A percentile compares a stretch with the other conserved stretches of the same genome.
These are phyloP conservation scores for Phthorimaea operculella DNA, from an alignment of 1,140 invertebrate genomes.

Conservation along the genomic window DNA sequence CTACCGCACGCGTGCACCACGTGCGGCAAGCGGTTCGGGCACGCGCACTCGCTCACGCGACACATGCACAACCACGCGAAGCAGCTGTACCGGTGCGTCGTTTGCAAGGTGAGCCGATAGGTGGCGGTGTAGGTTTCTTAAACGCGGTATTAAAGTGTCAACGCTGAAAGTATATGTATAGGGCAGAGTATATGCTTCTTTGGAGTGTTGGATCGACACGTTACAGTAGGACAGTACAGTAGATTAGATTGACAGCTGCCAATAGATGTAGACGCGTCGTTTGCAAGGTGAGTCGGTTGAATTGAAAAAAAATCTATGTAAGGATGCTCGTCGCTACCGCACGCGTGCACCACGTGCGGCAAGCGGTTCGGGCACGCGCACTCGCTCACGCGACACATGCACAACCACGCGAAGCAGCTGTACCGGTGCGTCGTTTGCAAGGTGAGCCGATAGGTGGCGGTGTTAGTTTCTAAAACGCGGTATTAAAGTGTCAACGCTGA, in stretches of 20 bases:
- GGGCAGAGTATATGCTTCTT: too few species aligned
- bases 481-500: too few species aligned
- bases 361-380: conserved; percentile 50
- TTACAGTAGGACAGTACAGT: too few species aligned
- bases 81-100: conserved; percentile 48
- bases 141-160: too few species aligned
- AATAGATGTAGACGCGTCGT: conserved; percentile 62
- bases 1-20: conserved; percentile 1
- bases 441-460: conserved; percentile 18
- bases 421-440: conserved; percentile 64
- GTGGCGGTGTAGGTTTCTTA: neutral
- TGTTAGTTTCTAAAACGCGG: neutral
- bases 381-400: conserved; percentile 41
- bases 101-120: conserved; percentile 45
- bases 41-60: conserved; percentile 56
- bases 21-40: conserved; percentile 32
- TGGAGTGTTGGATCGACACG: too few species aligned
- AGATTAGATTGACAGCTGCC: too few species aligned
- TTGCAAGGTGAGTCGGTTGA: conserved; percentile 47
- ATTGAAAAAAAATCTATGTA: too few species aligned
- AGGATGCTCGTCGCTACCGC: neutral
- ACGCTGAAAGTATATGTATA: too few species aligned
- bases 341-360: conserved; percentile 10
- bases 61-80: conserved; percentile 40
- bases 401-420: conserved; percentile 37